phyloP scores from a whole-genome alignment of 2,888 invertebrate species.

The Andrena fulva region DNA sequence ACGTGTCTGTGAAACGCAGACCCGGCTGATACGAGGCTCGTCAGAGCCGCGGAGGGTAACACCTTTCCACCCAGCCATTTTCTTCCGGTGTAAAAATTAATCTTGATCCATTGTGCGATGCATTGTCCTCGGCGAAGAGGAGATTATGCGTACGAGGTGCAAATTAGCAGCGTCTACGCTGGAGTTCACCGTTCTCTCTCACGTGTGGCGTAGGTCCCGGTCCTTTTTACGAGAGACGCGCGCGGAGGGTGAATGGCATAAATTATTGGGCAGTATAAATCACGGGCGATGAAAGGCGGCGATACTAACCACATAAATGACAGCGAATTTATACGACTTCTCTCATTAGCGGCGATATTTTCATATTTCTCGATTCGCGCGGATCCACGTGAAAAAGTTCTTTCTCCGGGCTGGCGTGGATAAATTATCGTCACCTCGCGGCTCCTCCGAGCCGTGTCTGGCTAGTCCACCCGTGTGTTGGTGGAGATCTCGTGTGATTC shows the following conservation, averaged over 20 bases:
- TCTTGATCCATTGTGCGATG: constrained; percentile 15
- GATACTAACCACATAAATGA: constrained; percentile 12
- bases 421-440: constrained; percentile 67
- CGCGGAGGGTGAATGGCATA: neutral
- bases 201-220: neutral
- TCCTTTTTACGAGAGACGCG: neutral
- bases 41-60: constrained; percentile 6
- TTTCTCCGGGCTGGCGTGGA: constrained; percentile 58
- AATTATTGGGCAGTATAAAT: constrained; percentile 45
- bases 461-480: constrained; percentile 31
- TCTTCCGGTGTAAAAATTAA: constrained; percentile 23
- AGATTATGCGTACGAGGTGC: neutral
- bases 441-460: constrained; percentile 36
- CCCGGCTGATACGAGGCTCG: constrained; percentile 47
- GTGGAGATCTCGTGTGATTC: constrained; percentile 62
- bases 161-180: neutral
- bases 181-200: neutral
- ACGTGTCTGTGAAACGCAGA: constrained; percentile 51
- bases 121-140: constrained; percentile 1
- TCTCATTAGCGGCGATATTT: constrained; percentile 60
- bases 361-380: constrained; percentile 64
- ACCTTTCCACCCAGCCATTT: neutral
- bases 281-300: constrained; percentile 28
- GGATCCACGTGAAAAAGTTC: constrained; percentile 51
- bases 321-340: constrained; percentile 49